Base-by-base conservation (phyloP, 2,797 vertebrate species). In the Acridotheres tristis region DNA sequence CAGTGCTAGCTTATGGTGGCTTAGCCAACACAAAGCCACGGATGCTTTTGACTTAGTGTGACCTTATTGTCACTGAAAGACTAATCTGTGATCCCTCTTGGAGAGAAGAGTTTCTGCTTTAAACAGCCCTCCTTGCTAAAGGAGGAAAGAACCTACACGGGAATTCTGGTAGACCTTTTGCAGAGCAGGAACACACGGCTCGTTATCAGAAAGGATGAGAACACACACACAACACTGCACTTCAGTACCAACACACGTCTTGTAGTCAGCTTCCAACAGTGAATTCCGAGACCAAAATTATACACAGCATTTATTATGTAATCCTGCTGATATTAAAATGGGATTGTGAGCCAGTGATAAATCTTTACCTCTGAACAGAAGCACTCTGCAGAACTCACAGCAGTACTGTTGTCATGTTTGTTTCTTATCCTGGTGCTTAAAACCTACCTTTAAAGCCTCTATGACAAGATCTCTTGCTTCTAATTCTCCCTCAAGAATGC, bases 401-500 rank as follows among this genome's bases (percentile, higher is more conserved):
- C 0, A 66, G 25, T 2, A 53, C 18, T 68, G 40, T 2, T 81
- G 47, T 10, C 55, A 29, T 11, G 66, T 61, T 40, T 76, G 42
- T 23, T 54, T 54, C 78, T 50, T 53, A 30, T 32, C 63, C 4
- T 6, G 14, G 18, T 86, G 43, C 34, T 83, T 68, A 78, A 21
- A 85, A 94, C 98, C 96, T 98, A 99, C 99, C 98, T 99, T 99
- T 94, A 99, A 98, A 90, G 99, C 98, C 96, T 99, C 99, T 95
- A 99, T 99, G 96, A 99, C 99, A 72, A 99, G 98, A 96, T 99
- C 99, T 95, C 99, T 98, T 80, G 99, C 99, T 97, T 99, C 99
- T 54, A 99, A 98, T 91, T 99, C 99, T 92, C 99, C 99, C 97
- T 99, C 99, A 92, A 99, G 97, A 94, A 99, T 98, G 97, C 99